These are phyloP conservation scores for Thalassarche chlororhynchos DNA, from an alignment of 2,113 vertebrate species.

Conservation along the genomic window DNA sequence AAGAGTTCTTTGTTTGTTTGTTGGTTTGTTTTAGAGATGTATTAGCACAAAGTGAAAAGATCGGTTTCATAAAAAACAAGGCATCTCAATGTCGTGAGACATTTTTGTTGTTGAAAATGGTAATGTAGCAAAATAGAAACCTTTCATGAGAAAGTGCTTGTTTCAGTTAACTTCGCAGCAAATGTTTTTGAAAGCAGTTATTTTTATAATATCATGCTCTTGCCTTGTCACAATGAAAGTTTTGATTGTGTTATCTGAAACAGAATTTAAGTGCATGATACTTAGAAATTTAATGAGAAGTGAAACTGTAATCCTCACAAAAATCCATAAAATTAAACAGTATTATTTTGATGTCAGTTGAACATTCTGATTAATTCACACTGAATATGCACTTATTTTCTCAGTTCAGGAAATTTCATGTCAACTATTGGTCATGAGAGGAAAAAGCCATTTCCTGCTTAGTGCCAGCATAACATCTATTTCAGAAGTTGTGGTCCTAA, in stretches of 20 bases:
- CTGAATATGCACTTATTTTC: not conserved
- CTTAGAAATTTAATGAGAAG: not conserved
- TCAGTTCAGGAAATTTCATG: not conserved
- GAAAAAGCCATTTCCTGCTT: not conserved
- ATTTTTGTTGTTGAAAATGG: not conserved
- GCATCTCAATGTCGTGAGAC: not conserved
- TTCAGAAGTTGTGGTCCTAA: not conserved
- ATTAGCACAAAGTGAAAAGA: not conserved
- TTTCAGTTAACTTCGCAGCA: not conserved
- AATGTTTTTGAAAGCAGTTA: not conserved
- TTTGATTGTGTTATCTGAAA: not conserved
- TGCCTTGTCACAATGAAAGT: not conserved
- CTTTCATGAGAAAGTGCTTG: not conserved
- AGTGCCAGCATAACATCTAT: not conserved
- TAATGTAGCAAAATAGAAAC: not conserved
- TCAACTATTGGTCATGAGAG: not conserved
- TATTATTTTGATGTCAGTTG: not conserved
- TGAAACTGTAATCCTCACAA: not conserved
- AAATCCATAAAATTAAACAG: not conserved
- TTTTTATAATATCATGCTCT: not conserved
- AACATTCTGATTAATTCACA: not conserved
- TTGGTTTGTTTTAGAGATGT: not conserved
- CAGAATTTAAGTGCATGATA: not conserved
- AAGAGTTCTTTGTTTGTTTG: not conserved
- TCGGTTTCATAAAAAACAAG: not conserved